phyloP scores from a whole-genome alignment of 2,888 invertebrate species.

The Aphrophora alni region DNA sequence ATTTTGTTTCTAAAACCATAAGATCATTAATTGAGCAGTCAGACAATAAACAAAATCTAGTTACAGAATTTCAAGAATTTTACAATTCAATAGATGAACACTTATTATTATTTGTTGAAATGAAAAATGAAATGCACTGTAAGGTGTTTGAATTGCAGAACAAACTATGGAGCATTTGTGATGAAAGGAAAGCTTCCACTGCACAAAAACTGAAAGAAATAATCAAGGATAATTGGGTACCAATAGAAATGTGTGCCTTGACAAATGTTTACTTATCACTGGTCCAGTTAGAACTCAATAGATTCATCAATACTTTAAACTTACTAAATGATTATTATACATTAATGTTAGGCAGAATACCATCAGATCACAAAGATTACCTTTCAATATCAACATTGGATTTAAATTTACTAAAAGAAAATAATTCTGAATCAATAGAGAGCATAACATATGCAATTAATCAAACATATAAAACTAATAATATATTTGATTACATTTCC shows the following conservation, averaged over 20 bases:
- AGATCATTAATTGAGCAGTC: conserved; percentile 60
- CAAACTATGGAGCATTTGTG: conserved; percentile 64
- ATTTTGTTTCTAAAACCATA: background rate
- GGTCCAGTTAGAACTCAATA: conserved; percentile 68
- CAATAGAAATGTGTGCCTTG: conserved; percentile 62
- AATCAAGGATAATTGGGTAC: conserved; percentile 65
- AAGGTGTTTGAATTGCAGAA: conserved; percentile 62
- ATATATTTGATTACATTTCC: background rate
- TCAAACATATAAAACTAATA: background rate
- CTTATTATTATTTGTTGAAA: conserved; percentile 57
- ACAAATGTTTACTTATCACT: conserved; percentile 64
- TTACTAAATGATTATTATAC: conserved; percentile 60
- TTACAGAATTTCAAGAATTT: conserved; percentile 64
- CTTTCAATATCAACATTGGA: background rate
- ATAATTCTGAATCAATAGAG: background rate
- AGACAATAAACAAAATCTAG: conserved; percentile 64
- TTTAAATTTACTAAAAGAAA: background rate
- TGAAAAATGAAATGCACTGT: conserved; percentile 69
- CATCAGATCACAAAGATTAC: background rate
- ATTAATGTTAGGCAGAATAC: conserved; percentile 49
- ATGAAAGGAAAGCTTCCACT: conserved; percentile 62
- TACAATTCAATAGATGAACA: conserved; percentile 65
- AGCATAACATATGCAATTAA: background rate
- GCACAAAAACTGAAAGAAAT: conserved; percentile 55
- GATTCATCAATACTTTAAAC: conserved; percentile 59